Evolutionary conservation across 2,797 vertebrate genomes (phyloP).

Genomic region (Micropoecilia bifurca): DNA sequence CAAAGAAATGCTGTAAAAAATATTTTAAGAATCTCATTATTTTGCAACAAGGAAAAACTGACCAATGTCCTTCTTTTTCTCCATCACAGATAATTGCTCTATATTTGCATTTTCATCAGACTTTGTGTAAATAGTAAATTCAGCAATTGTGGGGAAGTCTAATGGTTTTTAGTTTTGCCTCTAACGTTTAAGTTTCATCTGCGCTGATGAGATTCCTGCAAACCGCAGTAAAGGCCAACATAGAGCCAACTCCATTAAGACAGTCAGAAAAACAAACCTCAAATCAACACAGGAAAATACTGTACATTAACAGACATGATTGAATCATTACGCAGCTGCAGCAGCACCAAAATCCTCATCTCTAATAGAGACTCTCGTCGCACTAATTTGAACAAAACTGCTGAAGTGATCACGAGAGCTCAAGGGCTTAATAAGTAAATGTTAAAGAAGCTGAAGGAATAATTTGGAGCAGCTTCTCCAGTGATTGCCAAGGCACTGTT

Average conservation of each 20-base stretch:
- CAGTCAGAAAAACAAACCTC: slow-evolving; percentile 9
- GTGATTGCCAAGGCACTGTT: slow-evolving; percentile 63
- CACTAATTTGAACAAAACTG: slow-evolving; percentile 61
- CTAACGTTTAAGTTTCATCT: slow-evolving; percentile 23
- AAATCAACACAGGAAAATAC: slow-evolving; percentile 29
- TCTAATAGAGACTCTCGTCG: slow-evolving; percentile 43
- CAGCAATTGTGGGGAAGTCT: slow-evolving; percentile 11
- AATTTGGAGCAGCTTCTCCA: slow-evolving; percentile 51
- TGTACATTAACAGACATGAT: slow-evolving; percentile 39
- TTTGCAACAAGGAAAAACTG: not conserved
- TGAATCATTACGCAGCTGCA: slow-evolving; percentile 44
- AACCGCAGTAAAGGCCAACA: slow-evolving; percentile 7
- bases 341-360: slow-evolving; percentile 40
- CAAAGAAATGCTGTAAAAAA: too few species aligned
- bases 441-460: slow-evolving; percentile 62
- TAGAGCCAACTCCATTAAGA: slow-evolving; percentile 21
- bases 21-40: not conserved
- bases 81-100: not conserved
- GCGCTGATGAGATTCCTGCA: slow-evolving; percentile 9
- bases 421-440: slow-evolving; percentile 66
- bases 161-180: slow-evolving; percentile 27
- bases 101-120: not conserved
- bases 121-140: not conserved
- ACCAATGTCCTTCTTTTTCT: not conserved
- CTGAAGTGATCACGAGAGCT: slow-evolving; percentile 60